A percentile compares a stretch with the other conserved stretches of the same genome.
Conservation (phyloP, 2,113 vertebrate genomes). For the Platycercus adscitus region DNA sequence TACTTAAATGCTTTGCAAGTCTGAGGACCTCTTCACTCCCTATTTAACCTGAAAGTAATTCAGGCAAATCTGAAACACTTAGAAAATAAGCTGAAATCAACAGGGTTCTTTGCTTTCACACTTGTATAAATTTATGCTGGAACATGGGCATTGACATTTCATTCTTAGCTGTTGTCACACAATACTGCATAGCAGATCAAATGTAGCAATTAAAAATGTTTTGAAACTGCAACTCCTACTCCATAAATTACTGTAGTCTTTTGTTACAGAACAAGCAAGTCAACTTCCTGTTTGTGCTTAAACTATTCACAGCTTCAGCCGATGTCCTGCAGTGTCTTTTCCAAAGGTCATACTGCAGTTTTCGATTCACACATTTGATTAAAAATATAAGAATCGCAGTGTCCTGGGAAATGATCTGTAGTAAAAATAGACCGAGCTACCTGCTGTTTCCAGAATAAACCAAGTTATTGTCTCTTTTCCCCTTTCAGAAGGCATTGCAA, state of each 20-base stretch:
- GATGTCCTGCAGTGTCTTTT: slow-evolving; percentile 69
- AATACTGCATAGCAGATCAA: slow-evolving; percentile 52
- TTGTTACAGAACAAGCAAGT: slow-evolving; percentile 59
- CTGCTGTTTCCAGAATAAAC: slow-evolving; percentile 70
- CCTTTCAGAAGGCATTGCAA: slow-evolving; percentile 62
- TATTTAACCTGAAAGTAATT: slow-evolving; percentile 5
- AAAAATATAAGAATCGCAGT: slow-evolving; percentile 75
- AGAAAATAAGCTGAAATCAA: slow-evolving; percentile 23
- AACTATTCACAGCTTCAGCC: slow-evolving; percentile 59
- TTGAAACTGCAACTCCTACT: slow-evolving; percentile 51
- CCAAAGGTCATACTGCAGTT: slow-evolving; percentile 70
- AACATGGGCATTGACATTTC: slow-evolving; percentile 35
- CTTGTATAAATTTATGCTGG: slow-evolving; percentile 26
- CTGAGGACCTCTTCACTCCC: neutral
- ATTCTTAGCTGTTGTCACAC: slow-evolving; percentile 56
- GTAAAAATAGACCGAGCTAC: slow-evolving; percentile 78
- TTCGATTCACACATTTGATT: slow-evolving; percentile 81
- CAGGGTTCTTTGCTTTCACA: slow-evolving; percentile 39
- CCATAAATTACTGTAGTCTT: slow-evolving; percentile 41
- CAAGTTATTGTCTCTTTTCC: slow-evolving; percentile 67
- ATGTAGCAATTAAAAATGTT: slow-evolving; percentile 52
- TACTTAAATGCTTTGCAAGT: neutral
- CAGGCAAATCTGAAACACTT: slow-evolving; percentile 8
- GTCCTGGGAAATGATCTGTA: slow-evolving; percentile 76
- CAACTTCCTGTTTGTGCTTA: slow-evolving; percentile 64